These are phyloP conservation scores for Protobothrops flavoviridis DNA, from an alignment of 2,113 vertebrate species.

Conservation along the genomic window DNA sequence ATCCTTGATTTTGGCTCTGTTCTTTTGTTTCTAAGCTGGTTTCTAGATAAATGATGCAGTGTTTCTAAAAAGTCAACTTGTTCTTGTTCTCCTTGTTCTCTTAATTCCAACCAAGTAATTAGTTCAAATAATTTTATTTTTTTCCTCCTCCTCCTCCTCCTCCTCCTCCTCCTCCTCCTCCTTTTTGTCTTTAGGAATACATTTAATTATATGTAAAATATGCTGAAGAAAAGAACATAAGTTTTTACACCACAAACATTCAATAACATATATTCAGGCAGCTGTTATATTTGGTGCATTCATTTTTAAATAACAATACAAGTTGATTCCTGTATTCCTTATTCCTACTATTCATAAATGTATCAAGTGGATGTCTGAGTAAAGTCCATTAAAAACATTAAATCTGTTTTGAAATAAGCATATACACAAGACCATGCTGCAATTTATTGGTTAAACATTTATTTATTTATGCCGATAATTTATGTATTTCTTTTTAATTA, in stretches of 20 bases:
- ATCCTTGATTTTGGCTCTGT: neutral
- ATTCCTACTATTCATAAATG: neutral
- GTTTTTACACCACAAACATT: neutral
- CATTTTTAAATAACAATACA: neutral
- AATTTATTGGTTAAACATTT: neutral
- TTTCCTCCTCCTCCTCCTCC: neutral
- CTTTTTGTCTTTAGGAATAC: neutral
- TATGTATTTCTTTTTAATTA: neutral
- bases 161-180: too few relatives aligned
- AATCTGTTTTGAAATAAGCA: neutral
- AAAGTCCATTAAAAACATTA: neutral
- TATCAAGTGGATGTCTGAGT: neutral
- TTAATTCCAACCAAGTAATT: neutral
- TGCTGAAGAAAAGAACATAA: neutral
- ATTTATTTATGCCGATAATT: neutral
- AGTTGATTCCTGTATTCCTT: neutral
- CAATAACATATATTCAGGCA: neutral
- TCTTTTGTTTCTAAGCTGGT: neutral
- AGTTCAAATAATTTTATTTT: neutral
- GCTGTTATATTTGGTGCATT: neutral
- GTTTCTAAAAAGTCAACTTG: neutral
- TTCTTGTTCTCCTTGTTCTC: neutral
- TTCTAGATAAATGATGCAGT: neutral
- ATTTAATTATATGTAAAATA: neutral
- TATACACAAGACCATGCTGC: neutral